Conservation (phyloP, 2,797 vertebrate genomes). For the Ceyx erithaca region DNA sequence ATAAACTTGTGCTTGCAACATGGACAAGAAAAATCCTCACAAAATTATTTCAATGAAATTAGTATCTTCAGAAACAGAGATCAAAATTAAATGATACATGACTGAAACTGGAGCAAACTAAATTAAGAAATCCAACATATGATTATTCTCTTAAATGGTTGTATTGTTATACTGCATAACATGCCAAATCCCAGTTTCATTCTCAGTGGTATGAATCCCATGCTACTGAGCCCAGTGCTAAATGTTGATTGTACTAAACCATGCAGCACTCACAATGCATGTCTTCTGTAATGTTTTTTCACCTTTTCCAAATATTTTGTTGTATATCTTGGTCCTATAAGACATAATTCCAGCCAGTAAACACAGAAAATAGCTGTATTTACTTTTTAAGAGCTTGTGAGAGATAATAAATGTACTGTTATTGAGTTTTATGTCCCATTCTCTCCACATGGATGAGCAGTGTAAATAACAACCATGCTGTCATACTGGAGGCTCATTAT, state of each 20-base stretch:
- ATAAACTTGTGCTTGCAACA: not conserved
- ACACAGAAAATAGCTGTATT: not conserved
- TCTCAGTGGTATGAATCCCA: not conserved
- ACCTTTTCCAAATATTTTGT: not conserved
- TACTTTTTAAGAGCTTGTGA: not conserved
- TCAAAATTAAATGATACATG: not conserved
- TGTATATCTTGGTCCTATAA: not conserved
- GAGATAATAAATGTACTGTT: not conserved
- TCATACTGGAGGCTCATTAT: not conserved
- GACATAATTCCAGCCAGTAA: not conserved
- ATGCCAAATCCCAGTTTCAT: not conserved
- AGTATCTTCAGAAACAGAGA: not conserved
- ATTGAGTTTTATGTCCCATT: not conserved
- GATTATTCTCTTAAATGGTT: not conserved
- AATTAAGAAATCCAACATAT: not conserved
- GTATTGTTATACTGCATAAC: not conserved
- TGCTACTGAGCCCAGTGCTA: not conserved
- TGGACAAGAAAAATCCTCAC: not conserved
- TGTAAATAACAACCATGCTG: not conserved
- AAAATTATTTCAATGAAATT: not conserved
- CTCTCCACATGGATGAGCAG: not conserved
- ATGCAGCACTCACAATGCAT: not conserved
- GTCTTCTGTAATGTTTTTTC: not conserved
- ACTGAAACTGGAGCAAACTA: not conserved
- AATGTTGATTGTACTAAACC: not conserved